Base-by-base conservation (phyloP, 2,797 vertebrate species). In the Alcedo quadribrachys region DNA sequence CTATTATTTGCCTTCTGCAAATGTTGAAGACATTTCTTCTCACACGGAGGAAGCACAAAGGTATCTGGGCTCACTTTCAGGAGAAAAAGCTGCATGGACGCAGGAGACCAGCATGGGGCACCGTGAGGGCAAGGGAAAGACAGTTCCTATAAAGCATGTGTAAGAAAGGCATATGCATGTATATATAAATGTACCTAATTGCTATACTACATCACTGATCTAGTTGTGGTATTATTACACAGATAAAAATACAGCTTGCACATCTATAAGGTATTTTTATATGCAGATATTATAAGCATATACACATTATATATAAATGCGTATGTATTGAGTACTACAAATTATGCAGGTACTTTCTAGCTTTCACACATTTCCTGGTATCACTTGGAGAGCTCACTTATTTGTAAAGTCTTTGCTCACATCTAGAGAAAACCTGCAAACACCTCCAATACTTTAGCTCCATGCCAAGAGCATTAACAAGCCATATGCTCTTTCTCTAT, bases 1-100 rank as follows among this genome's bases (percentile, higher is more conserved):
- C 33, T 55, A 6, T n/a, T 69, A 51, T 65, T 94, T 86, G 85
- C 79, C 95, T 93, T 94, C 71, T 89, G 85, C 81, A 94, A 81
- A 91, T 61, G 63, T 61, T 91, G 87, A 85, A 94, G 71, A 68
- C 27, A n/a, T 95, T 94, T 93, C 57, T 94, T 77, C 45, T 24
- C 24, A 65, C 80, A 61, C 30, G 19, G 57, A 90, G 66, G 24
- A 94, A 96, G 53, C 57, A 93, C 68, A 90, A 83, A 87, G 60
- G 78, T 66, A 57, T 90, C 71, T 74, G 68, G 42, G 42, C 65
- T 92, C 35, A 35, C 22, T 18, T 50, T 32, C 22, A 33, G 46
- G 19, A 60, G 53, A 61, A 37, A 32, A 60, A 45, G 0, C 0
- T 50, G 69, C 32, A 50, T 0, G 1, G 37, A 53, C 5, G 11